Evolutionary conservation across 2,888 invertebrate genomes (phyloP), one percentile per base, ranked within the genome.

Genomic region (Drosophila subquinaria): DNA sequence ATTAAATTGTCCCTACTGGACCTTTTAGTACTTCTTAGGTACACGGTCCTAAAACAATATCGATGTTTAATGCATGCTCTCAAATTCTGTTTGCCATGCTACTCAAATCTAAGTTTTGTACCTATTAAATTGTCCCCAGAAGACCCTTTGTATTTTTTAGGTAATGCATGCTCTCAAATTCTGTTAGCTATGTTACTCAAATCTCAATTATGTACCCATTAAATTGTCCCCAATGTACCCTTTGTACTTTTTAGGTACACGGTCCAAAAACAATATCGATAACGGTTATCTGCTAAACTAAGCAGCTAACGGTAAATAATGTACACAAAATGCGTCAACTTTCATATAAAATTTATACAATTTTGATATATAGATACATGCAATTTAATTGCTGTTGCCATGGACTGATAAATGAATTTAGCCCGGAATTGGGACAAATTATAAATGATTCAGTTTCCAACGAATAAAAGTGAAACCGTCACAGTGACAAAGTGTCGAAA

Each of bases 401-500:
- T n/a, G 57, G 6, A 23, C 55, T 68, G 69, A 73, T 72, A 13
- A 11, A 59, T 15, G 1, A 30, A 4, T 17, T 17, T 27, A 15
- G 23, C 3, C 40, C 3, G 17, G 30, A 60, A 20, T 27, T 30
- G 8, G 48, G 30, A 48, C 48, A 50, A 17, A 11, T 57, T 30
- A 10, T 59, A 60, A 50, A 51, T 82, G 73, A 82, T 63, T 87
- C 78, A 81, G 55, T 74, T 79, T 70, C 62, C 27, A 43, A 64
- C 36, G 69, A 82, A 73, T 53, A 83, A 86, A 83, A 88, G 89
- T 83, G 88, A 83, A 89, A 83, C 69, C 35, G 27, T 47, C 33
- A 40, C 36, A 36, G 8, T 27, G 56, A 20, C 36, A 23, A 4
- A 8, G 20, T 9, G 55, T 42, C 33, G n/a, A 23, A 56, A 15